Base-by-base conservation (phyloP, 2,113 vertebrate genomes). In the Myrmophylax atrothorax region DNA sequence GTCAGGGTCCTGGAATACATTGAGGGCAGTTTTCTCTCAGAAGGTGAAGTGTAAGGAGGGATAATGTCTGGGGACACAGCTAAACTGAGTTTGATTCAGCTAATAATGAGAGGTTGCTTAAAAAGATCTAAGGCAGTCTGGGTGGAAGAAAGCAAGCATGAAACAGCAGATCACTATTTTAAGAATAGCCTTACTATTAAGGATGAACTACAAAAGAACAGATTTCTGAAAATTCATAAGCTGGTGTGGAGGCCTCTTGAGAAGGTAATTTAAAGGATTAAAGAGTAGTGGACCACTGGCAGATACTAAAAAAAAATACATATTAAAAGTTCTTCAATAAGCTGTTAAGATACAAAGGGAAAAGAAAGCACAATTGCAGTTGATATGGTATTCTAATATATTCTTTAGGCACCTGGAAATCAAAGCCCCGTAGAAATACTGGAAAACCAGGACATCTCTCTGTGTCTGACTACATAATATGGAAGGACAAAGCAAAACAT, bases 361-460 rank as follows among this genome's bases (percentile, higher is more conserved):
- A 78, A 49, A 47, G 60, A 59, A 94, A 90, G n/a, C 44, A 79
- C 69, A 84, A 35, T n/a, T 91, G 24, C 66, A 90, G 84, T 14
- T 87, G 42, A 64, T 82, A 55, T 18, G 58, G 38, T 84, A 31
- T 75, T 94, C 42, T 76, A 24, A 70, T 35, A 53, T 1, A 0
- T 85, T 60, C 75, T 90, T 90, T 68, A 73, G 82, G 70, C 31
- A 76, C 31, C 24, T 73, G 78, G 25, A 91, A 91, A 93, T 90
- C 70, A 93, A 93, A 95, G 67, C 29, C 44, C 64, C 2, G 2
- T 28, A 90, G 49, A 91, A 94, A 94, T 62, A 38, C 69, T 53
- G 56, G 87, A 85, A 96, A 96, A 93, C 29, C 87, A 76, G 94
- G 81, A 53, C 85, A 90, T n/a, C 13, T 81, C 40, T 66, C 69